Base-by-base conservation (phyloP, 2,113 vertebrate species). In the Gopherus flavomarginatus region DNA sequence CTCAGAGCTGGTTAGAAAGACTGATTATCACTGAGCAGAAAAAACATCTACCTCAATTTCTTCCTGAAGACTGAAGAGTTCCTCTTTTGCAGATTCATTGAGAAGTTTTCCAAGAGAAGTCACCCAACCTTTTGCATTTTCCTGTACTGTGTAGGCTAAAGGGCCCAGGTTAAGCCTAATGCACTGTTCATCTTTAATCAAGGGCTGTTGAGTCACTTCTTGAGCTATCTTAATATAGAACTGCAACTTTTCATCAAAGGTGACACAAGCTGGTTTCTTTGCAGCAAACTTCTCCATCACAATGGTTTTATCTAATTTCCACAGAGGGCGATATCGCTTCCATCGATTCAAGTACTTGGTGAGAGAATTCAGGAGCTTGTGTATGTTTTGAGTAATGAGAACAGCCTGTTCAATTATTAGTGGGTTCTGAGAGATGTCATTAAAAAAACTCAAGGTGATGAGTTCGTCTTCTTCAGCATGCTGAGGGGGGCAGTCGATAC, bases 161-260 rank as follows among this genome's bases (percentile, higher is more conserved):
- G 99, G 98, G 72, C 97, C 95, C n/a, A 99, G 97, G 75, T 99
- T 98, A 12, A 99, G 98, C 65, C 98, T 97, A 79, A 99, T 95
- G 87, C 98, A 98, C 89, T 99, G 98, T 31, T 99, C 98, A 5
- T 98, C 98, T 97, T 97, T 99, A 82, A 97, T 88, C 87, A 98
- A 81, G 0, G 98, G 97, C 94, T 98, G 98, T n/a, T 94, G 97
- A 83, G 95, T 91, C 69, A 99, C 98, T n/a, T 99, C 99, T 29
- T 96, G 94, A 19, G 97, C 92, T 14, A 99, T 89, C 35, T 87
- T 97, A 69, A 95, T 75, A 16, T 99, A 98, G 91, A 98, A 99
- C 97, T 99, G 99, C 91, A 99, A 94, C 96, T 99, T 98, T 3
- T 99, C 98, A 29, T 99, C 99, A 4, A 99, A 99, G 44, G 95